Evolutionary conservation across 37 sponge, comb jelly and placozoan genomes (phyloP), one percentile per base, ranked within the genome.

Genomic region (Haliclona indistincta): DNA sequence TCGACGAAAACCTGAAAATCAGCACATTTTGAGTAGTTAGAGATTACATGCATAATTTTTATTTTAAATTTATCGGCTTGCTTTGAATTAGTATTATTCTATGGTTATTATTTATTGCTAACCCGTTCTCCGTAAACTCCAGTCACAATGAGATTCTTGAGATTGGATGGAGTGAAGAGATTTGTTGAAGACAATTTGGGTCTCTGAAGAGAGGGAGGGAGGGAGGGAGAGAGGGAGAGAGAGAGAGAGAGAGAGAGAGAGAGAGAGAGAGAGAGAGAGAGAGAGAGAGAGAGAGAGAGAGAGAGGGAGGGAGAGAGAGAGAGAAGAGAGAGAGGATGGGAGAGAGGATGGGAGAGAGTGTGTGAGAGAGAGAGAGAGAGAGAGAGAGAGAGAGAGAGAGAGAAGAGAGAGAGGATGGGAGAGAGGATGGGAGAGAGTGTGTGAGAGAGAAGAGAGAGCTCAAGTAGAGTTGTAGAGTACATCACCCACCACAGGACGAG

Each of bases 111-210:
- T n/a, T n/a, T n/a, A n/a, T 74, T 8, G 15, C 58, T 35, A 1
- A 86, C 87, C 81, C 67, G 80, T 8, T 80, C 76, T 56, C 87
- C 87, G 44, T 74, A 86, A 2, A 80, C 54, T 26, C 87, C 87
- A 34, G 54, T 73, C 10, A 86, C 87, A 11, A 79, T 22, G 0
- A 86, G 74, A 41, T 86, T 80, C 70, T 86, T 80, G 63, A 80
- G 44, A n/a, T 37, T 28, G n/a, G 81, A 66, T 20, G 87, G 87
- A 0, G 73, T 38, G 61, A 86, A 86, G 51, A 47, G 51, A 47
- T 17, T 10, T 17, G 51, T 10, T 13, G 32, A 33, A 19, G 39
- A 66, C 8, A 38, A 35, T 6, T 20, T 22, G 67, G 30, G 39
- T 32, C 15, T 6, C 7, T 10, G 39, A 15, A 37, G 40, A 66